Conservation (phyloP, 1,140 invertebrate species). For the Drosophila nikananu region DNA sequence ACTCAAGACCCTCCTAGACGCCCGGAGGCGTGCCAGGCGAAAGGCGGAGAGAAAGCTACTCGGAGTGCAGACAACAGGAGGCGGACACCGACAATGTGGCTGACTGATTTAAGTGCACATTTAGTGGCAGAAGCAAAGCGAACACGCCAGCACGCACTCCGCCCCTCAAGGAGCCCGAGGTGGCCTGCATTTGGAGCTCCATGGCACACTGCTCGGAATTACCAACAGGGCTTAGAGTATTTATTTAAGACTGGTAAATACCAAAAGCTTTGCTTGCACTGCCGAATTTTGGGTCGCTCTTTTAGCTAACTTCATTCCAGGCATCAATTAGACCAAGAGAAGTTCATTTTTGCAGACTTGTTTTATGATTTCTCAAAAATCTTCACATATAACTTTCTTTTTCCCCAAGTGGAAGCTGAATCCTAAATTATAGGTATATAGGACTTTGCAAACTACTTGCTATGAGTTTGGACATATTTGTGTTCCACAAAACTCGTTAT, state of each 20-base stretch:
- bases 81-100: conserved; percentile 51
- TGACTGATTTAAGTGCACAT: conserved; percentile 56
- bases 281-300: neutral
- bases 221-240: conserved; percentile 10
- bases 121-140: conserved; percentile 42
- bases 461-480: neutral
- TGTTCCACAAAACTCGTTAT: neutral
- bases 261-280: neutral
- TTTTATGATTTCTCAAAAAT: neutral
- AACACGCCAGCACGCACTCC: conserved; percentile 15
- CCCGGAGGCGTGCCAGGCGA: conserved; percentile 33
- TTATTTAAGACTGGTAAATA: conserved; percentile 2
- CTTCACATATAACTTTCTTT: neutral
- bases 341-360: too few relatives aligned
- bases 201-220: conserved; percentile 23
- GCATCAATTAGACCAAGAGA: neutral
- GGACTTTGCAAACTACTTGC: neutral
- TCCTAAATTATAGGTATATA: neutral
- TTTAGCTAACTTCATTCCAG: neutral
- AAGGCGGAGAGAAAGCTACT: conserved; percentile 36
- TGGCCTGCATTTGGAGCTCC: conserved; percentile 24
- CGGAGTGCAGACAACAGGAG: conserved; percentile 48
- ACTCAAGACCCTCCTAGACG: conserved; percentile 6
- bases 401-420: neutral
- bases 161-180: conserved; percentile 19